Conservation (phyloP, 2,888 invertebrate species). For the Hirudinaria manillensis region DNA sequence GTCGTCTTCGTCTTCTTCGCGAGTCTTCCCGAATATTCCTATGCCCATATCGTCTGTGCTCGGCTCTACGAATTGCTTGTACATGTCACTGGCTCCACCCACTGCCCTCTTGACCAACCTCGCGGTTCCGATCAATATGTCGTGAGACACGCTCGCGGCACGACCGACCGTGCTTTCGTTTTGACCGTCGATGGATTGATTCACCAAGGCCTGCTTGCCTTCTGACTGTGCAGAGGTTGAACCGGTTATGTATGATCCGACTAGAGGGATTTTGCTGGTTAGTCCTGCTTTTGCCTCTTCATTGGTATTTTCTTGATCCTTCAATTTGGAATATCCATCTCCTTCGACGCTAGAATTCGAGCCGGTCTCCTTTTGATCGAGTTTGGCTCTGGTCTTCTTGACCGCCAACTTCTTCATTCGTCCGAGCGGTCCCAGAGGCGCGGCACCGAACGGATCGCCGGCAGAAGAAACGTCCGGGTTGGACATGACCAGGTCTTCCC, state of each 20-base stretch:
- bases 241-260: conserved; percentile 23
- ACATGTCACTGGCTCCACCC: conserved; percentile 55
- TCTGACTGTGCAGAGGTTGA: neutral
- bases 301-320: conserved; percentile 24
- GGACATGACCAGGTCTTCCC: conserved; percentile 66
- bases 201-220: neutral
- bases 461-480: conserved; percentile 13
- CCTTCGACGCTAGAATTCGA: conserved; percentile 22
- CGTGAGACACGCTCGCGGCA: conserved; percentile 40
- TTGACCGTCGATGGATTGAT: neutral
- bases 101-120: conserved; percentile 46
- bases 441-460: conserved; percentile 68
- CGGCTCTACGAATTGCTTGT: conserved; percentile 65
- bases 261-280: conserved; percentile 33
- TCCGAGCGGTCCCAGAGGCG: conserved; percentile 63
- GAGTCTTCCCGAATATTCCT: neutral
- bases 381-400: conserved; percentile 19
- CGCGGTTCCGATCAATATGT: conserved; percentile 42
- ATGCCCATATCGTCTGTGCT: conserved; percentile 45
- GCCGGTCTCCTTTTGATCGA: conserved; percentile 13
- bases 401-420: conserved; percentile 25
- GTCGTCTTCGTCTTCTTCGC: conserved; percentile 14
- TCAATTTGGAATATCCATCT: conserved; percentile 38
- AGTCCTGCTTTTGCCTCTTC: neutral
- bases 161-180: conserved; percentile 6